phyloP scores from a whole-genome alignment of 2,113 vertebrate species.

The Ramphastos sulfuratus region DNA sequence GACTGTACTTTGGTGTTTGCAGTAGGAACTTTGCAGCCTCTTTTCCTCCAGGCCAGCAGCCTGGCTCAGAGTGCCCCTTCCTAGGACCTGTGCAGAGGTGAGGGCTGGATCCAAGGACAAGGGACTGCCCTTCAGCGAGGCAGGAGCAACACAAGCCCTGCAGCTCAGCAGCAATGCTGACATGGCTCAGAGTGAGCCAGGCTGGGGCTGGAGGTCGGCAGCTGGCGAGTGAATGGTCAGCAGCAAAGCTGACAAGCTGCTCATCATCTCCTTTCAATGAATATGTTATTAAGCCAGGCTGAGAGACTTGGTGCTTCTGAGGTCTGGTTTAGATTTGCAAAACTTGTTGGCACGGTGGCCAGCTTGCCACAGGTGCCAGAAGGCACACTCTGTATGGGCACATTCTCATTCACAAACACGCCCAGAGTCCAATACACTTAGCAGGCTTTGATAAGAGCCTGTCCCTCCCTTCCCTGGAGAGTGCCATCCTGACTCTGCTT shows the following conservation, averaged over 20 bases:
- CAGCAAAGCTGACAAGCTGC: neutral
- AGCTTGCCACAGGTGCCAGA: neutral
- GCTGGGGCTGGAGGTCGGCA: neutral
- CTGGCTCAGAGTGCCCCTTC: neutral
- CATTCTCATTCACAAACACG: neutral
- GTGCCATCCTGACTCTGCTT: neutral
- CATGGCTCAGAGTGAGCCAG: fast-evolving
- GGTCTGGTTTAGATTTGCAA: neutral
- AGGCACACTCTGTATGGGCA: neutral
- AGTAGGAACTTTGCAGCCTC: neutral
- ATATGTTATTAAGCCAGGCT: neutral
- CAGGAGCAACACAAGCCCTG: neutral
- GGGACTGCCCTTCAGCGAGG: neutral
- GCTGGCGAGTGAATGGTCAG: neutral
- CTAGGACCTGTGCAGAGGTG: neutral
- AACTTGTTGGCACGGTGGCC: neutral
- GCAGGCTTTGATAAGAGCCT: neutral
- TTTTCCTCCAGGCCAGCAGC: neutral
- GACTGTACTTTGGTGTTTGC: neutral
- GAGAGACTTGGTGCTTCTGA: neutral
- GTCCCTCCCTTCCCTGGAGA: neutral
- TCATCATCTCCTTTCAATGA: neutral
- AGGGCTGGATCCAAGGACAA: neutral
- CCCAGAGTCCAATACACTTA: fast-evolving
- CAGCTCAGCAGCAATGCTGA: neutral